Base-by-base conservation (phyloP, 2,113 vertebrate species). In the Daphoenositta chrysoptera region DNA sequence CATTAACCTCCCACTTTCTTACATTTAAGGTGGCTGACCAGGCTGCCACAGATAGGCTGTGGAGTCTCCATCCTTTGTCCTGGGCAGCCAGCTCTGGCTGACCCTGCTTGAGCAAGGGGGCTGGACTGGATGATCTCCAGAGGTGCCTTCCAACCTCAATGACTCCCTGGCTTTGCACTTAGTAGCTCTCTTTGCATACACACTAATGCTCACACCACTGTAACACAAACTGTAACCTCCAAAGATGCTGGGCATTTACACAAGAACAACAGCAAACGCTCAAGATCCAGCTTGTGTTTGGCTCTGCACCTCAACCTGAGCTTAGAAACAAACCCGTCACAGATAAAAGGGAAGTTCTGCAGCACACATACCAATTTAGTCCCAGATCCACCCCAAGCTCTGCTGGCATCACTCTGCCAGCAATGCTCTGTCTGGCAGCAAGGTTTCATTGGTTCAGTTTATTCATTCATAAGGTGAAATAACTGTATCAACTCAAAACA, bases 161-260 rank as follows among this genome's bases (percentile, higher is more conserved):
- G 2, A 73, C 31, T 80, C 30, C 22, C 6, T 8, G 27, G 71
- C 40, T 84, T 19, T 26, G 12, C 13, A 54, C 4, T 3, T 13
- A 72, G 20, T 30, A 33, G 30, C 28, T 33, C 6, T 24, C 16
- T 68, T 33, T 73, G 42, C 2, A 4, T 9, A 37, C 26, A 17
- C 30, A 64, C 7, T 88, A 92, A 64, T 15, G 13, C 63, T 54
- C 1, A 1, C 0, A 1, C 16, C 31, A 33, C n/a, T 0, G 0
- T n/a, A 72, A 53, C 6, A 7, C 4, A 5, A 69, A 83, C n/a
- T 31, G 48, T 22, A 87, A 33, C 45, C 27, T 69, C 40, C 8
- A 66, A 26, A 73, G 66, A 12, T 9, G 10, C 45, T 15, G 48
- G 37, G 42, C 15, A 45, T 15, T 70, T 61, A 82, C 82, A 57